phyloP scores from a whole-genome alignment of 1,140 invertebrate species.

The Drosophila virilis region DNA sequence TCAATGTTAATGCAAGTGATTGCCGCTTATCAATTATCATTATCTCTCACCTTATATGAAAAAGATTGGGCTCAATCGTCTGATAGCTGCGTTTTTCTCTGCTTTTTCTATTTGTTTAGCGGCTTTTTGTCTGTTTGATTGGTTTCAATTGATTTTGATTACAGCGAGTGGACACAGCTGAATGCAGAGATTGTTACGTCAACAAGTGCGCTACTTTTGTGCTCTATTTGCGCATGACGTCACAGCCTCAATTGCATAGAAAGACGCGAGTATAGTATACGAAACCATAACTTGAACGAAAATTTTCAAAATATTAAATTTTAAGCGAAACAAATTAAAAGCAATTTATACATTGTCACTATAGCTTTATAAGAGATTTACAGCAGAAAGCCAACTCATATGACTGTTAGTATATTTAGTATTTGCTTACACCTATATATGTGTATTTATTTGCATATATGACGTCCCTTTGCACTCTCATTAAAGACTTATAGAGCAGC shows the following conservation, averaged over 20 bases:
- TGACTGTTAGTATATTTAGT: too few species aligned
- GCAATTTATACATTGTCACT: too few species aligned
- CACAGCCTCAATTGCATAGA: neutral
- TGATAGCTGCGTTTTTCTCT: conserved; percentile 12
- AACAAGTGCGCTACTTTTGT: neutral
- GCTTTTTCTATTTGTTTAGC: neutral
- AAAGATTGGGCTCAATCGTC: conserved; percentile 6
- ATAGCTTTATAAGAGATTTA: too few species aligned
- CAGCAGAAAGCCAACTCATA: too few species aligned
- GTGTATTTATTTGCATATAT: neutral
- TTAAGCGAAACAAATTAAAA: neutral
- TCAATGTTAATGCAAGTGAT: conserved; percentile 40
- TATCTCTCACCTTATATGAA: conserved; percentile 32
- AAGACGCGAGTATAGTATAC: neutral
- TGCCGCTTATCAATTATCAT: conserved; percentile 35
- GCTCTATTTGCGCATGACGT: conserved; percentile 27
- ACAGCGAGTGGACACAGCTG: conserved; percentile 2
- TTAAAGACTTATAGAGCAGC: neutral
- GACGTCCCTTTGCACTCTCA: neutral
- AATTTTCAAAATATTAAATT: too few species aligned
- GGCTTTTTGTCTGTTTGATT: conserved; percentile 43
- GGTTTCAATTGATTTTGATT: conserved; percentile 69
- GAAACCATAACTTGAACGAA: neutral
- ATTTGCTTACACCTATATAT: too few species aligned
- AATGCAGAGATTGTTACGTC: conserved; percentile 1